phyloP scores from a whole-genome alignment of 1,140 invertebrate species.

The Melipona quadrifasciata region DNA sequence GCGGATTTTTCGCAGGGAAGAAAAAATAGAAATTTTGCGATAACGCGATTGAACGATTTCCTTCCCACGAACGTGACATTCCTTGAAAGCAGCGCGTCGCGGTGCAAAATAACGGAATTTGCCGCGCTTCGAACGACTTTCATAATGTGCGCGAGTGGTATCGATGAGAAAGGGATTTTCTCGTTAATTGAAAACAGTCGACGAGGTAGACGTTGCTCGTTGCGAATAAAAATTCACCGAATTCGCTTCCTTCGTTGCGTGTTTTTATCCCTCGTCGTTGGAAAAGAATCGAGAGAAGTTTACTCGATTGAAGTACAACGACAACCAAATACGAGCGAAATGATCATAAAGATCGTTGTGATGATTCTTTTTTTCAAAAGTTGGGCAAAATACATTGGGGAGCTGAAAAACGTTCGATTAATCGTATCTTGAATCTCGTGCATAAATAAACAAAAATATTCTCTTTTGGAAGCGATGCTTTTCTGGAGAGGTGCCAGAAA shows the following conservation, averaged over 20 bases:
- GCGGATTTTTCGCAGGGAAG: not conserved
- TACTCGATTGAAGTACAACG: not conserved
- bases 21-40: no score
- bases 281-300: not conserved
- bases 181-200: conserved; percentile 19
- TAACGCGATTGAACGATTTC: not conserved
- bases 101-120: not conserved
- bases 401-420: not conserved
- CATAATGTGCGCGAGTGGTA: not conserved
- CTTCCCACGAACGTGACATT: not conserved
- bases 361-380: not conserved
- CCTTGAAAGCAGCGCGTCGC: not conserved
- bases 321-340: not conserved
- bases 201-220: not conserved
- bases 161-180: conserved; percentile 4
- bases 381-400: not conserved
- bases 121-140: not conserved
- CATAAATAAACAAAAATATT: conserved; percentile 10
- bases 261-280: not conserved
- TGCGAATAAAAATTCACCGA: conserved; percentile 44
- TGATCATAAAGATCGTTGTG: not conserved
- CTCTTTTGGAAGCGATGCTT: not conserved
- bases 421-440: not conserved
- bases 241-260: not conserved
- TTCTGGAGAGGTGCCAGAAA: not conserved